These are phyloP conservation scores for Eptatretus burgeri DNA, from an alignment of 2,113 vertebrate genomes.

Conservation along the genomic window DNA sequence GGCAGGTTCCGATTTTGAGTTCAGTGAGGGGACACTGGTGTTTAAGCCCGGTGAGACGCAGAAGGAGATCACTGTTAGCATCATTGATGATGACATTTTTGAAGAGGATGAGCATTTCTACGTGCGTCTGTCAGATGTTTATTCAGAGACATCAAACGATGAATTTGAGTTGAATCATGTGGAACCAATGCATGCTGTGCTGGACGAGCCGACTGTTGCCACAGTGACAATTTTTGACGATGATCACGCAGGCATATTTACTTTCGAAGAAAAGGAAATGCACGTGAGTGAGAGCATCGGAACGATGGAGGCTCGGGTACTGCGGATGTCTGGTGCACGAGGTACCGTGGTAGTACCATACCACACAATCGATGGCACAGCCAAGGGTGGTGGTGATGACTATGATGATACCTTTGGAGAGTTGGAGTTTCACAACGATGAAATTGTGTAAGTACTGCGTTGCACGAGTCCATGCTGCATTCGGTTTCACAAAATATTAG, in stretches of 20 bases:
- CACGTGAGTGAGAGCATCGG: slow-evolving; percentile 40
- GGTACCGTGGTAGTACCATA: slow-evolving; percentile 37
- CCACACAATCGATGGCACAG: slow-evolving; percentile 28
- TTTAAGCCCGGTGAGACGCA: slow-evolving; percentile 64
- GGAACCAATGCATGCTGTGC: slow-evolving; percentile 20
- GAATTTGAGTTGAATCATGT: background rate
- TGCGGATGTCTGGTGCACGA: slow-evolving; percentile 33
- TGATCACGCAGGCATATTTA: slow-evolving; percentile 42
- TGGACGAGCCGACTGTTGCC: slow-evolving; percentile 18
- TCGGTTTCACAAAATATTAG: too few species aligned
- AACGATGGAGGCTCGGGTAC: slow-evolving; percentile 33
- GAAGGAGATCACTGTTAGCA: slow-evolving; percentile 39
- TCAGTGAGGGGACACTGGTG: slow-evolving; percentile 38
- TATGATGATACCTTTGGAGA: slow-evolving; percentile 34
- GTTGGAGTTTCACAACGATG: slow-evolving; percentile 39
- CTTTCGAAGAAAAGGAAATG: slow-evolving; percentile 22
- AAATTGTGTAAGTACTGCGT: slow-evolving; percentile 30
- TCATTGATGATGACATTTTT: slow-evolving; percentile 2
- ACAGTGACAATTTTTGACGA: slow-evolving; percentile 46
- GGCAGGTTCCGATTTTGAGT: slow-evolving; percentile 57
- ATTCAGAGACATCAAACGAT: slow-evolving; percentile 14
- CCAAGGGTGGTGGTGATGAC: slow-evolving; percentile 30
- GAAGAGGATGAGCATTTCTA: slow-evolving; percentile 44
- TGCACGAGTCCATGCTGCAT: too few species aligned
- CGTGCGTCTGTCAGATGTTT: slow-evolving; percentile 54